Percentiles rank a stretch among this genome's conserved stretches.
phyloP scores from a whole-genome alignment of 2,888 invertebrate genomes.

The Netelia melanura region DNA sequence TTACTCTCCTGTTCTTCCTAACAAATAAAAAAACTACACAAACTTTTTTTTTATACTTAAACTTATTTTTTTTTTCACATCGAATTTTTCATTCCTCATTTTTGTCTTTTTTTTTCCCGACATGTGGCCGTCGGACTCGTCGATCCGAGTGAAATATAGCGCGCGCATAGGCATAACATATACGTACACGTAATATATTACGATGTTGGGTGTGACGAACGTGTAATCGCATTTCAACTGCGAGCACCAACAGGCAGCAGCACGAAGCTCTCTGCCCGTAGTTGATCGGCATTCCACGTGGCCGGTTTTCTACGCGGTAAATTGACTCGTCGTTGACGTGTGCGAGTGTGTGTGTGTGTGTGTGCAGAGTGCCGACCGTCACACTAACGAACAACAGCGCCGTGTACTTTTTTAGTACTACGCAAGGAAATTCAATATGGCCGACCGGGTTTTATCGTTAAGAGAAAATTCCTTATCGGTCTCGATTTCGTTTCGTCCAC shows the following conservation, averaged over 20 bases:
- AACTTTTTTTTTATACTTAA: too few relatives aligned
- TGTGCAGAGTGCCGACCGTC: background rate
- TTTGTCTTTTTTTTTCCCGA: slow-evolving; percentile 3
- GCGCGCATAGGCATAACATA: background rate
- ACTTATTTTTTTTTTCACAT: too few relatives aligned
- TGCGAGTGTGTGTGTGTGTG: slow-evolving; percentile 23
- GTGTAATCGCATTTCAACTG: slow-evolving; percentile 57
- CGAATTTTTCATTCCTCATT: too few relatives aligned
- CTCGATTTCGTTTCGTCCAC: background rate
- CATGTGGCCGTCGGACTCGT: background rate
- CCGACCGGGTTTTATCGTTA: slow-evolving; percentile 18
- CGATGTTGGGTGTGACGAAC: slow-evolving; percentile 46
- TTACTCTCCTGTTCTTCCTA: too few relatives aligned
- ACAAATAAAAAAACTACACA: too few relatives aligned
- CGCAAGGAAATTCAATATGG: background rate
- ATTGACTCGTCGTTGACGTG: slow-evolving; percentile 37
- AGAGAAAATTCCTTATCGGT: slow-evolving; percentile 1
- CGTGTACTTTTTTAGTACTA: background rate
- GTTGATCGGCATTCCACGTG: slow-evolving; percentile 61
- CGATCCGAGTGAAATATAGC: slow-evolving; percentile 8
- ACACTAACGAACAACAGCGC: background rate
- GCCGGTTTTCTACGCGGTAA: slow-evolving; percentile 52
- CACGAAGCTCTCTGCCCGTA: background rate
- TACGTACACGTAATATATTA: slow-evolving; percentile 10
- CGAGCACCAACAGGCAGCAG: background rate